phyloP scores from a whole-genome alignment of 2,797 vertebrate genomes.

The Cuniculus paca region DNA sequence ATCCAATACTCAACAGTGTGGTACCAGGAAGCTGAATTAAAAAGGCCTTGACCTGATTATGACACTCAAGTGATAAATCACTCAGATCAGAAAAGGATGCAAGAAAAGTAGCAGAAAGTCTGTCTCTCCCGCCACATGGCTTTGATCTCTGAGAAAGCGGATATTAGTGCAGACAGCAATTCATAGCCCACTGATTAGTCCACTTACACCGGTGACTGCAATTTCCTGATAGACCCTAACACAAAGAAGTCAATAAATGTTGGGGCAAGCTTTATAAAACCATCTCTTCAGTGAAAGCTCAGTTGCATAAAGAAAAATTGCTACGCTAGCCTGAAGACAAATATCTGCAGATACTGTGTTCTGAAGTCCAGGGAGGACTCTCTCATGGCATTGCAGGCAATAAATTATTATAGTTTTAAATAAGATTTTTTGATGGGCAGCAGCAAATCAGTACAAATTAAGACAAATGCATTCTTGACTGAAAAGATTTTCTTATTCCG shows the following conservation, averaged over 20 bases:
- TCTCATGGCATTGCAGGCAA: neutral
- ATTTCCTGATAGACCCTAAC: constrained; percentile 72
- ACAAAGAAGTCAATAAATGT: constrained; percentile 75
- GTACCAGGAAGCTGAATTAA: constrained; percentile 47
- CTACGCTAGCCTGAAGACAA: constrained; percentile 43
- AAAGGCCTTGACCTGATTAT: constrained; percentile 69
- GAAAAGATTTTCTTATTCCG: constrained; percentile 12
- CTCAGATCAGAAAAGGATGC: constrained; percentile 79
- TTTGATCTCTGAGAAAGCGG: constrained; percentile 85
- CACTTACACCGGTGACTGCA: constrained; percentile 70
- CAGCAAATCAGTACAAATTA: constrained; percentile 50
- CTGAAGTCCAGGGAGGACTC: neutral
- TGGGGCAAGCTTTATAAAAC: constrained; percentile 61
- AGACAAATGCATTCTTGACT: neutral
- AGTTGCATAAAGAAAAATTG: neutral
- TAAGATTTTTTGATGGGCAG: constrained; percentile 45
- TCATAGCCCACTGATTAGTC: constrained; percentile 67
- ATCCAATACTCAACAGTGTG: neutral
- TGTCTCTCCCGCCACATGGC: constrained; percentile 61
- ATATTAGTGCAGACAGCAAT: constrained; percentile 80
- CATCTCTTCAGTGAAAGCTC: constrained; percentile 75
- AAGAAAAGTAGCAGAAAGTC: constrained; percentile 73
- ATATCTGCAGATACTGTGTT: constrained; percentile 24
- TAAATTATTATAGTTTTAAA: constrained; percentile 60
- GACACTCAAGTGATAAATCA: constrained; percentile 80